Evolutionary conservation across 1,140 invertebrate genomes (phyloP).

Genomic region (Caenorhabditis remanei): DNA sequence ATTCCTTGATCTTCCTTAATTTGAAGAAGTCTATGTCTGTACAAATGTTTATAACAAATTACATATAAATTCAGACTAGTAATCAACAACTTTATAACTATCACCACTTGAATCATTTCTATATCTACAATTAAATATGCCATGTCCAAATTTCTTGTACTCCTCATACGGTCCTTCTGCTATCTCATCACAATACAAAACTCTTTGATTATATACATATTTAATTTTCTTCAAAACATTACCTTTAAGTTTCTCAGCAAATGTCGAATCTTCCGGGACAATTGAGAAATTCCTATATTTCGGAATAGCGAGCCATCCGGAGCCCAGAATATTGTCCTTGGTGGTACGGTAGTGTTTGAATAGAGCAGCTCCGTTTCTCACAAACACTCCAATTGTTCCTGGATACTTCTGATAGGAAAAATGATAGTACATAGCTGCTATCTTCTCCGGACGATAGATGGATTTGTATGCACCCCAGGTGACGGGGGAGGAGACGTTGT

Average conservation of each 20-base stretch:
- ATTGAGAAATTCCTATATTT: not conserved
- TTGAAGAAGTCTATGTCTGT: too few relatives aligned
- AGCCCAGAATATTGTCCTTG: not conserved
- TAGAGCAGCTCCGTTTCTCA: not conserved
- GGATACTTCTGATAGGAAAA: not conserved
- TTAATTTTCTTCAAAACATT: not conserved
- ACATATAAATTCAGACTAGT: too few relatives aligned
- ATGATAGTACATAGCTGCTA: not conserved
- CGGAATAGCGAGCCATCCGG: not conserved
- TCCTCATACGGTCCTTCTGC: not conserved
- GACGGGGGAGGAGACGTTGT: not conserved
- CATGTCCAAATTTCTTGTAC: not conserved
- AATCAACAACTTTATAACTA: too few relatives aligned
- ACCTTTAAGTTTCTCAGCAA: not conserved
- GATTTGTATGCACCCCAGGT: not conserved
- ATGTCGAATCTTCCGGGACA: not conserved
- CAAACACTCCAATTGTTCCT: not conserved
- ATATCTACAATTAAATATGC: not conserved
- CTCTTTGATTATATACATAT: not conserved
- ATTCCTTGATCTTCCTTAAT: too few relatives aligned
- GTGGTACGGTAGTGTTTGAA: not conserved
- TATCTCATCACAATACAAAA: not conserved
- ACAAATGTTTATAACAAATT: too few relatives aligned
- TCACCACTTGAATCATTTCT: too few relatives aligned
- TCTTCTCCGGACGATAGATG: not conserved